phyloP scores from a whole-genome alignment of 2,888 invertebrate genomes.

The Apodemia duryi region DNA sequence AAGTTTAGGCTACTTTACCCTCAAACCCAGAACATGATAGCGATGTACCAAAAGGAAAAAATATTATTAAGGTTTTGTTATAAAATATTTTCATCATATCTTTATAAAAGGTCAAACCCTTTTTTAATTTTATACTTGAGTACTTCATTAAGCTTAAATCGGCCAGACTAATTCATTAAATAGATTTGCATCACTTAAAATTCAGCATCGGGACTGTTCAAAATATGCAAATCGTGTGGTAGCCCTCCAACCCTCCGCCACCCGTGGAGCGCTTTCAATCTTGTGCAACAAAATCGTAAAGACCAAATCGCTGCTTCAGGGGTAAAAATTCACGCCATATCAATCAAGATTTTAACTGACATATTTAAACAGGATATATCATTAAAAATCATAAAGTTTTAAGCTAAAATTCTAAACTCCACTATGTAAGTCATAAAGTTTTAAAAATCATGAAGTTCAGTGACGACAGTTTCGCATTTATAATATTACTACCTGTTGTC shows the following conservation, averaged over 20 bases:
- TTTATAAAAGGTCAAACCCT: background rate
- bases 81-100: no score
- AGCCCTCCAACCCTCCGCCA: constrained; percentile 23
- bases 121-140: background rate
- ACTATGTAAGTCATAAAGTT: no score
- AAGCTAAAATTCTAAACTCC: no score
- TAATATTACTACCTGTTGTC: no score
- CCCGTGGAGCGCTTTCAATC: constrained; percentile 25
- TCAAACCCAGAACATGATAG: no score
- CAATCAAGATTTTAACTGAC: background rate
- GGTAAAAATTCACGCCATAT: background rate
- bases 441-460: no score
- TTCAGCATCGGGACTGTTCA: background rate
- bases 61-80: no score
- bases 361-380: background rate
- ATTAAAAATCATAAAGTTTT: no score
- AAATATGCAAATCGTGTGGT: constrained; percentile 12
- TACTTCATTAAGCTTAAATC: background rate
- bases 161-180: constrained; percentile 1
- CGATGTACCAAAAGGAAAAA: no score
- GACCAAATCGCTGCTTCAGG: constrained; percentile 21
- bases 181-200: constrained; percentile 6
- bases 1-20: no score
- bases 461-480: no score
- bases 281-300: constrained; percentile 26